phyloP scores from a whole-genome alignment of 2,113 vertebrate species.

The Mola mola region DNA sequence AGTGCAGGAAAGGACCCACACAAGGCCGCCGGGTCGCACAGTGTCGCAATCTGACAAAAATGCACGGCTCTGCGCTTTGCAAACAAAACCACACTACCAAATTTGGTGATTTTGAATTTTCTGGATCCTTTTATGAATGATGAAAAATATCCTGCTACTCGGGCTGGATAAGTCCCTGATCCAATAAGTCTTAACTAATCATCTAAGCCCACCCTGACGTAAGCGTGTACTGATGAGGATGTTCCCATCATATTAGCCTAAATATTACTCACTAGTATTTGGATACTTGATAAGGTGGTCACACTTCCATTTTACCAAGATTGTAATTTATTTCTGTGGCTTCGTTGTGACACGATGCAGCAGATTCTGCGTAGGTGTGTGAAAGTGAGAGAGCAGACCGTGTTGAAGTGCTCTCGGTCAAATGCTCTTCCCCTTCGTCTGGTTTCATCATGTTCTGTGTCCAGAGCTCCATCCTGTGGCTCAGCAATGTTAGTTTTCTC shows the following conservation, averaged over 20 bases:
- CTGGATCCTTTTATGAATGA: background rate
- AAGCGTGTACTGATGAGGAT: constrained; percentile 23
- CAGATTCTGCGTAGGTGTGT: background rate
- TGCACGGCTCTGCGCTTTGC: background rate
- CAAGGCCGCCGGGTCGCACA: too few relatives aligned
- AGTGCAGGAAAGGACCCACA: too few relatives aligned
- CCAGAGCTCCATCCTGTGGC: constrained; percentile 19
- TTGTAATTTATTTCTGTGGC: constrained; percentile 21
- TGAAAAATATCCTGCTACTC: background rate
- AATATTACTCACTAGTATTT: constrained; percentile 36
- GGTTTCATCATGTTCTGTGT: background rate
- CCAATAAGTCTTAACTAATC: background rate
- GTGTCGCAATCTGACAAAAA: too few relatives aligned
- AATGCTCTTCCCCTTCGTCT: constrained; percentile 16
- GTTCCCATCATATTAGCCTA: background rate
- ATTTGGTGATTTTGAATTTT: background rate
- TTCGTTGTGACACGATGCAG: constrained; percentile 10
- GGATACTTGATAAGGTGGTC: constrained; percentile 21
- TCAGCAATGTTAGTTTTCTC: background rate
- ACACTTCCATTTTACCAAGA: constrained; percentile 9
- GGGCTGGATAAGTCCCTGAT: background rate
- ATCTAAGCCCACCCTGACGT: background rate
- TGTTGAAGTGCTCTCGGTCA: constrained; percentile 52
- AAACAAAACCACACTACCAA: background rate
- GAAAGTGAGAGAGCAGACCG: constrained; percentile 29